Base-by-base conservation (phyloP, 2,113 vertebrate genomes). In the Microtus montanus region DNA sequence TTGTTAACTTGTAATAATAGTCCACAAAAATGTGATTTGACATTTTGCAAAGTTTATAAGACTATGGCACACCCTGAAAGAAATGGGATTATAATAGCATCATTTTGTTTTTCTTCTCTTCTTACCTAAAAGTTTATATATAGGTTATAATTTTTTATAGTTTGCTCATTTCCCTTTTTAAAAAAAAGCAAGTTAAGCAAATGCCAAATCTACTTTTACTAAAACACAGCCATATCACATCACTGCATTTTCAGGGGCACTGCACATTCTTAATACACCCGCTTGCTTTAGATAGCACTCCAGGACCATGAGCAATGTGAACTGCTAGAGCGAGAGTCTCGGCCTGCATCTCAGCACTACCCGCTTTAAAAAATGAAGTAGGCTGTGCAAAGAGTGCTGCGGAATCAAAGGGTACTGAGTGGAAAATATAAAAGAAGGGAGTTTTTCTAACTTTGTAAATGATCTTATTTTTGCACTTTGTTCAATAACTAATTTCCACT, bases 101-200 rank as follows among this genome's bases (percentile, higher is more conserved):
- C n/a, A 19, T 75, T 88, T 75, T 38, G 30, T 68, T 94, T 91
- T 79, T 70, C 70, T 87, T 90, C 33, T 54, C 28, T 79, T 33
- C 30, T 78, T 49, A 91, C 70, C 44, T 86, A 86, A 75, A 84
- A 80, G 79, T 79, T 38, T 87, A 38, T 70, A 7, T 66, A 66
- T 71, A 94, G 54, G 54, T 47, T 47, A 41, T 49, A 47, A 28
- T 64, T 95, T 30, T 64, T 73, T 80, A 58, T 2, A 79, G 58
- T 82, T 52, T 68, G 77, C n/a, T 93, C 13, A 28, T 47, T 54
- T 77, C 33, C 77, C 54, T 66, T 84, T 66, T 84, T 24, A 6
- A 66, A 66, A 68, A 68, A 66, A 66, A 70, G 75, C 90, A 90
- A 90, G 63, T 96, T 80, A 93, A 90, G 75, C 35, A 95, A 97